These are phyloP conservation scores for Apodemia hepburni DNA, from an alignment of 2,888 invertebrate genomes.

Conservation along the genomic window DNA sequence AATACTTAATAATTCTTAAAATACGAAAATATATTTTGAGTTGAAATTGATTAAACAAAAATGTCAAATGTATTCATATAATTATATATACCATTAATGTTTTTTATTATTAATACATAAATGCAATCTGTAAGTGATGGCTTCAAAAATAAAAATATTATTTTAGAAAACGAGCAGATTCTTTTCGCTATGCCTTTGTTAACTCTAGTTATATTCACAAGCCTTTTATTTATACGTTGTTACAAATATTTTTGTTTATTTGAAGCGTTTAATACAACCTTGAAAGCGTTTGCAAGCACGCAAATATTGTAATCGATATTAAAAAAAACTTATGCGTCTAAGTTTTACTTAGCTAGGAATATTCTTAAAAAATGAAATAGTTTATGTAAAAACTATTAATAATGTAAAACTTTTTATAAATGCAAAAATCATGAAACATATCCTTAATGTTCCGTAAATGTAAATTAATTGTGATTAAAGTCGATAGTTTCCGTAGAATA, in stretches of 20 bases:
- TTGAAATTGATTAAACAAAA: conserved; percentile 10
- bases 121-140: neutral
- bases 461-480: conserved; percentile 5
- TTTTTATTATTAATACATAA: conserved; percentile 1
- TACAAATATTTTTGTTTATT: conserved; percentile 24
- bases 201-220: conserved; percentile 59
- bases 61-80: neutral
- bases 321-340: conserved; percentile 14
- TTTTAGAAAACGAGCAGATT: conserved; percentile 21
- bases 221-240: conserved; percentile 41
- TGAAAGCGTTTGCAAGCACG: conserved; percentile 25
- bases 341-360: conserved; percentile 3
- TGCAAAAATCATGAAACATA: conserved; percentile 1
- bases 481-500: conserved; percentile 13
- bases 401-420: neutral
- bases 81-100: neutral
- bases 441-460: neutral
- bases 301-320: conserved; percentile 15
- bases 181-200: conserved; percentile 34
- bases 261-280: conserved; percentile 30
- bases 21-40: conserved; percentile 24
- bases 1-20: conserved; percentile 30
- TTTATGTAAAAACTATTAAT: neutral
- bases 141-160: neutral
- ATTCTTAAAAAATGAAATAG: conserved; percentile 12